Percentiles rank a stretch among this genome's conserved stretches.
Evolutionary conservation across 2,113 vertebrate genomes (phyloP).

Genomic region (Mystacornis crossleyi): DNA sequence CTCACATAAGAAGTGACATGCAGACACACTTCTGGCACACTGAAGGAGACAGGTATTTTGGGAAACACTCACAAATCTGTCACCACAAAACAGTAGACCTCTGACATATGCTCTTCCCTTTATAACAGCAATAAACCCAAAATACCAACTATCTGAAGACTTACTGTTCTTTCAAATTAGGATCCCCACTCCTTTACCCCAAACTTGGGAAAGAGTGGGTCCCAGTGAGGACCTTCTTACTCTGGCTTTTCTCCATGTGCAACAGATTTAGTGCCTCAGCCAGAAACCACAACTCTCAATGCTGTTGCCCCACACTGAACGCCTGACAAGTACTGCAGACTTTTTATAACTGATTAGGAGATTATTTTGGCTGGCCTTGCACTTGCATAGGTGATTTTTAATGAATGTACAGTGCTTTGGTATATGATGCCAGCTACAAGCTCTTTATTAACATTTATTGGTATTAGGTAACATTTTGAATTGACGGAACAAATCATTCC

Average conservation of each 20-base stretch:
- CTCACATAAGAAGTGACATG: neutral
- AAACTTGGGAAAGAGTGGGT: neutral
- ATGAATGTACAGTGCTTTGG: conserved; percentile 24
- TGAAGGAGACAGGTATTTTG: neutral
- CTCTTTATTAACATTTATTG: conserved; percentile 55
- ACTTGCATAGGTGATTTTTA: conserved; percentile 53
- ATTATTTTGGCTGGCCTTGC: conserved; percentile 60
- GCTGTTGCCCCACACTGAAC: conserved; percentile 27
- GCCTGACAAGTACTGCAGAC: conserved; percentile 40
- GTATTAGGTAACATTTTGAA: conserved; percentile 48
- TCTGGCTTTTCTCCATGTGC: conserved; percentile 44
- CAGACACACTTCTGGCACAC: neutral
- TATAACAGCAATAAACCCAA: neutral
- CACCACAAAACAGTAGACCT: neutral
- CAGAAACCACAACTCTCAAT: conserved; percentile 65
- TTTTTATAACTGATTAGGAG: conserved; percentile 68
- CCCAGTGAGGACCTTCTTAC: neutral
- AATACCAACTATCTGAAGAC: neutral
- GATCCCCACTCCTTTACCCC: neutral
- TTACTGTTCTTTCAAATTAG: neutral
- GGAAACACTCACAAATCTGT: neutral
- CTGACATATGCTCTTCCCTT: neutral
- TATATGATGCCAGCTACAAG: conserved; percentile 38
- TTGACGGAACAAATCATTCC: neutral
- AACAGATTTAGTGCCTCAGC: conserved; percentile 48